These are phyloP conservation scores for Drosophila lini DNA, from an alignment of 1,140 invertebrate species.

Conservation along the genomic window DNA sequence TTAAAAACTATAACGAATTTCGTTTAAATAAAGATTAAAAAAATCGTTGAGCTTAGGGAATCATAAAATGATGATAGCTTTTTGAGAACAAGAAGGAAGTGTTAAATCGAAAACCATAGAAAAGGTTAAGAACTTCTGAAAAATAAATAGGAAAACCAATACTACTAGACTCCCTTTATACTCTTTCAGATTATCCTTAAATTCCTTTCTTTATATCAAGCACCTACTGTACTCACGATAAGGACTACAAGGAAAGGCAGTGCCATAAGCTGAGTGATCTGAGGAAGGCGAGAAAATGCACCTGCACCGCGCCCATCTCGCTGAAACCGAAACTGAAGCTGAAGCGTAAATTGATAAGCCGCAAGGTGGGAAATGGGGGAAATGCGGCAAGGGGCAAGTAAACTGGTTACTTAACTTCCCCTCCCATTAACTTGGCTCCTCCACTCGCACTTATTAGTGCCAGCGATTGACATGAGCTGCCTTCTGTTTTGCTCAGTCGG, in stretches of 20 bases:
- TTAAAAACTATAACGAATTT: background rate
- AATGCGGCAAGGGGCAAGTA: constrained; percentile 8
- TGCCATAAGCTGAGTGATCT: constrained; percentile 2
- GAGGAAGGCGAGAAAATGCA: constrained; percentile 20
- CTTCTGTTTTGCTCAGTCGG: constrained; percentile 43
- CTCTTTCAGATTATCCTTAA: background rate
- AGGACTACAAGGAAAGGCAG: background rate
- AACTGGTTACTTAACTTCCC: constrained; percentile 39
- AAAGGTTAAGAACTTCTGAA: background rate
- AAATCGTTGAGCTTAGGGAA: background rate
- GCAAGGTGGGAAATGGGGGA: constrained; percentile 19
- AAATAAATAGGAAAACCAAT: background rate
- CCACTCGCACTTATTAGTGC: constrained; percentile 66
- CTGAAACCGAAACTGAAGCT: constrained; percentile 18
- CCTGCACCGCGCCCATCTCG: constrained; percentile 27
- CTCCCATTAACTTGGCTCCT: background rate
- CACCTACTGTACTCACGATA: constrained; percentile 5
- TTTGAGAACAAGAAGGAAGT: background rate
- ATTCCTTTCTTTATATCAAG: background rate
- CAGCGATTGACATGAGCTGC: constrained; percentile 63
- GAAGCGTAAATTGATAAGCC: constrained; percentile 81
- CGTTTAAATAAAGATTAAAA: background rate
- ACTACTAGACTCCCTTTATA: background rate
- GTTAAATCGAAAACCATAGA: background rate
- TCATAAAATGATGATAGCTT: background rate